These are phyloP conservation scores for Sphaerophoria taeniata DNA, from an alignment of 2,888 invertebrate genomes.

Conservation along the genomic window DNA sequence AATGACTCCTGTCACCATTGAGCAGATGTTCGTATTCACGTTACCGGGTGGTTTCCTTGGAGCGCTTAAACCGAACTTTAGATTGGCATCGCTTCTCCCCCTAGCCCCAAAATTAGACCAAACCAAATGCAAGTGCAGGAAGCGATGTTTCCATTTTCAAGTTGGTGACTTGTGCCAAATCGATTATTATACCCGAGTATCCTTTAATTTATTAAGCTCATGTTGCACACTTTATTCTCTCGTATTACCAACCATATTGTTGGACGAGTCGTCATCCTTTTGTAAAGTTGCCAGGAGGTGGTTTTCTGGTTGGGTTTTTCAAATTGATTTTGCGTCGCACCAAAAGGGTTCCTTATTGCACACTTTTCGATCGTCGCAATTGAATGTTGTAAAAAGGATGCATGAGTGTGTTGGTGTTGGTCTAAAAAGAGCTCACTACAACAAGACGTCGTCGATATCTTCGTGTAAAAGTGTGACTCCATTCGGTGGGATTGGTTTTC, in stretches of 20 bases:
- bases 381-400: not conserved
- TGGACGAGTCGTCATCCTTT: conserved; percentile 21
- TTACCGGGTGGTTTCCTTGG: conserved; percentile 38
- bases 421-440: not conserved
- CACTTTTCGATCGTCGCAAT: conserved; percentile 10
- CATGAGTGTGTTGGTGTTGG: not conserved
- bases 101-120: not conserved
- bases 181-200: conserved; percentile 63
- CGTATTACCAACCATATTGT: conserved; percentile 32
- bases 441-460: not conserved
- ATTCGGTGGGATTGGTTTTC: conserved; percentile 50
- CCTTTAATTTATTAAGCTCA: conserved; percentile 68
- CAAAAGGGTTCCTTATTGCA: conserved; percentile 48
- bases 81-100: conserved; percentile 50
- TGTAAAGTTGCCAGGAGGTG: conserved; percentile 61
- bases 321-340: conserved; percentile 60
- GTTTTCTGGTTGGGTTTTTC: conserved; percentile 23
- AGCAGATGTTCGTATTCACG: not conserved
- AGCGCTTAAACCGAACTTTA: conserved; percentile 67
- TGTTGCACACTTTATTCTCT: conserved; percentile 48
- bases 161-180: conserved; percentile 68
- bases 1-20: conserved; percentile 30
- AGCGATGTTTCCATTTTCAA: conserved; percentile 54
- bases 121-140: not conserved
- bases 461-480: conserved; percentile 24